These are phyloP conservation scores for Chelon auratus DNA, from an alignment of 2,797 vertebrate genomes.

Conservation along the genomic window DNA sequence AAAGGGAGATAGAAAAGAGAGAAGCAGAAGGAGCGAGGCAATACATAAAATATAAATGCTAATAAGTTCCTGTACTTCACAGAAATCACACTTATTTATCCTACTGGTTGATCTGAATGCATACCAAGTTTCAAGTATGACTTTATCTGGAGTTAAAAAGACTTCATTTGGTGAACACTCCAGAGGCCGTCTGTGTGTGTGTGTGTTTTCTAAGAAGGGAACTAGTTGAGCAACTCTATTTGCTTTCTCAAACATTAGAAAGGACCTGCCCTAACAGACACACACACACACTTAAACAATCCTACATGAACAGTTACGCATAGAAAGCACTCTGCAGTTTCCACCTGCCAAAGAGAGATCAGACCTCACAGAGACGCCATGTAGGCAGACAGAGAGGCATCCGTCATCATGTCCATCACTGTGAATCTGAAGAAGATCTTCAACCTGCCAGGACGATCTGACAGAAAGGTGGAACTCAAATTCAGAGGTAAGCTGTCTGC, in stretches of 20 bases:
- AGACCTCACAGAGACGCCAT: constrained; percentile 20
- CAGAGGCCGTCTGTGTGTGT: background rate
- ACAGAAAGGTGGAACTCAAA: constrained; percentile 88
- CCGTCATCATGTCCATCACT: constrained; percentile 87
- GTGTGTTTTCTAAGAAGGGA: constrained; percentile 44
- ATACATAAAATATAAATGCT: too few species aligned
- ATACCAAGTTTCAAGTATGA: too few species aligned
- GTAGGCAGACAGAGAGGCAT: constrained; percentile 3
- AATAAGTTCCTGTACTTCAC: too few species aligned
- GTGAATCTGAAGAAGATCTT: constrained; percentile 85
- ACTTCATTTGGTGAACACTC: too few species aligned
- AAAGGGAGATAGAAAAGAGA: too few species aligned
- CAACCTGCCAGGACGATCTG: constrained; percentile 87
- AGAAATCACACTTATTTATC: too few species aligned
- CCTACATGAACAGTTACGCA: constrained; percentile 4
- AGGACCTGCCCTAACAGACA: constrained; percentile 63
- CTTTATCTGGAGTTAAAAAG: too few species aligned
- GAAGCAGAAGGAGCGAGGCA: too few species aligned
- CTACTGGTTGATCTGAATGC: too few species aligned
- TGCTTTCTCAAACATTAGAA: constrained; percentile 72
- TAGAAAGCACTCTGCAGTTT: constrained; percentile 24
- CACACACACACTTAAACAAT: constrained; percentile 34
- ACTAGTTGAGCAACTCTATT: constrained; percentile 81
- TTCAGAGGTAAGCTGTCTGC: constrained; percentile 81
- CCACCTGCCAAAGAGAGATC: background rate